Evolutionary conservation across 1,140 invertebrate genomes (phyloP), one percentile per base, ranked within the genome.

Genomic region (Drosophila nasuta): DNA sequence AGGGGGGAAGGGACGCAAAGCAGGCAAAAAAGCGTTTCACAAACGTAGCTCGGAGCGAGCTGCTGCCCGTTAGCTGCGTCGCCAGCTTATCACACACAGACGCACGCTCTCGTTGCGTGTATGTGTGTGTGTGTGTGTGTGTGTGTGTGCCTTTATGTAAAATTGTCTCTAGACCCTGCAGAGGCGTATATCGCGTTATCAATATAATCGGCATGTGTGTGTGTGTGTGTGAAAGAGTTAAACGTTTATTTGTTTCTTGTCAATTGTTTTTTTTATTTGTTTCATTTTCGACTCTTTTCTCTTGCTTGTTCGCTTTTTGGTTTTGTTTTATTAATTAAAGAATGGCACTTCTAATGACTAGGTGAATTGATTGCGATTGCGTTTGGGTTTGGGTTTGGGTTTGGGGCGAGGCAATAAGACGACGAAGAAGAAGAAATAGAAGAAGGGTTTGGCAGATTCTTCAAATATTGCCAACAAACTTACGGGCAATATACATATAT

Each of bases 261-360:
- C 48, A 76, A 67, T 75, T 75, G 54, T 59, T 67, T 56, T 25
- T 75, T 46, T 41, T 46, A 33, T 8, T 43, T 25, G 65, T 35
- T 71, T 60, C 46, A 38, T 20, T 17, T 48, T 6, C 49, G 46
- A 4, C 67, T 60, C 25, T 62, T 46, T 70, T 58, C 59, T 51
- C 38, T 28, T 25, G 20, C 20, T 25, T 25, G 20, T 30, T 62
- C 48, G n/a, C 33, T 49, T 35, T 49, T 68, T 33, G 20, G 17
- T 67, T 75, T 79, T 75, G 64, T 63, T 72, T 86, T 81, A 81
- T 81, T 78, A 85, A 78, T 85, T 71, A 86, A 81, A 70, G 77
- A 74, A 56, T 59, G 56, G 43, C 62, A 64, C 54, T 43, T 56
- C 56, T 65, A 57, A 59, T 46, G 56, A 49, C 30, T 43, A 52